Evolutionary conservation across 2,113 vertebrate species (phyloP), one percentile per base, ranked within the genome.

Genomic region (Lophotis ruficrista): DNA sequence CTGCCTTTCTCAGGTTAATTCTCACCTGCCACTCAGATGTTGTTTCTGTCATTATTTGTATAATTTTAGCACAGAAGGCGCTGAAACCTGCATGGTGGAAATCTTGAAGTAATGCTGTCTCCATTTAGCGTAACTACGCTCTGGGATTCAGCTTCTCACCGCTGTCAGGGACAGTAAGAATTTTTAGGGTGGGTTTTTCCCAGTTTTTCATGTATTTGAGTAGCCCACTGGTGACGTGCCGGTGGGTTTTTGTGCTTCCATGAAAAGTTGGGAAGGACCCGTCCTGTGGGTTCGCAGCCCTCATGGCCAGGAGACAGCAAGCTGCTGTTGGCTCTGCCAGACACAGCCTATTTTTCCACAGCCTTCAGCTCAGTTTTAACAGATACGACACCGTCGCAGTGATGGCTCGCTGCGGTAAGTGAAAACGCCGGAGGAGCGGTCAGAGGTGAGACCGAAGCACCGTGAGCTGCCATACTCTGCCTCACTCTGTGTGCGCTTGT

Each of bases 381-480:
- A 51, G 50, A 3, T 15, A 17, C 51, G 48, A 53, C 8, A 2
- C 2, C 20, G 9, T 3, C 9, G 22, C 33, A 53, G 24, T 1
- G 31, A 9, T 7, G 3, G 24, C 21, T 50, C 33, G 22, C 15
- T 31, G 30, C 37, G 54, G 2, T 14, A 45, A 54, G 35, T 37
- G 27, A 45, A 82, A 24, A 1, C 14, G 19, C 14, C 18, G 3
- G 30, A 25, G 54, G 8, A 4, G 16, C 6, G 30, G 25, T 61
- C 48, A 45, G 66, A 14, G 5, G 43, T n/a, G 10, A 18, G 37
- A 12, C 31, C 28, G 71, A 38, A 17, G 37, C 5, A 0, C 22
- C 5, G 22, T 3, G 23, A 83, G 31, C 58, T 43, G 45, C 58
- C 18, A 2, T 2, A 1, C 28, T 6, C 5, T 28, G 30, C 41